phyloP scores from a whole-genome alignment of 2,797 vertebrate genomes.

The Sebastes wilsoni region DNA sequence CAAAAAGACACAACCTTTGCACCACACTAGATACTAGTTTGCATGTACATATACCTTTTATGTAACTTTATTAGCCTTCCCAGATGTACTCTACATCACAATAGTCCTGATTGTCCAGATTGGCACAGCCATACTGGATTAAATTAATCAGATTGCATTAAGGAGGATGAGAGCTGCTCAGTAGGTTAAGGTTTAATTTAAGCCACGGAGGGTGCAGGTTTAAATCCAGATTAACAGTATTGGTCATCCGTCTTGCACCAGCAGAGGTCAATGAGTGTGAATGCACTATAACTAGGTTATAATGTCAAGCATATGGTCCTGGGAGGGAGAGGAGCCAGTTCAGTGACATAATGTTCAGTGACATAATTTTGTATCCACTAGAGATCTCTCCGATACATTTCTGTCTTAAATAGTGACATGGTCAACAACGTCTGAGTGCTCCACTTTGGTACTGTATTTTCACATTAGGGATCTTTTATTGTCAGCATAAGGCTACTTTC shows the following conservation, averaged over 20 bases:
- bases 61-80: conserved; percentile 5
- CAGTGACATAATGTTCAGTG: background rate
- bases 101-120: conserved; percentile 17
- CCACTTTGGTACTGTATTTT: background rate
- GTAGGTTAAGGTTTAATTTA: conserved; percentile 52
- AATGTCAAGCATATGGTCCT: background rate
- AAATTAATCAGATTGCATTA: conserved; percentile 54
- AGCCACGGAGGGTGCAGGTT: conserved; percentile 12
- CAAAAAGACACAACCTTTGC: background rate
- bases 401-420: background rate
- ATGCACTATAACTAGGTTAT: background rate
- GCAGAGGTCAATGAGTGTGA: conserved; percentile 19
- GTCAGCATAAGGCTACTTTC: background rate
- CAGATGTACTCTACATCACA: conserved; percentile 3
- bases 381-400: conserved; percentile 31
- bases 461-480: background rate
- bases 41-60: background rate
- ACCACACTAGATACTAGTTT: background rate
- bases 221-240: conserved; percentile 43
- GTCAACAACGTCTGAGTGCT: background rate
- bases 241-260: background rate
- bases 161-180: conserved; percentile 41
- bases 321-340: background rate
- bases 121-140: conserved; percentile 19
- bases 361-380: conserved; percentile 24